These are phyloP conservation scores for Sturmia bella DNA, from an alignment of 2,888 invertebrate genomes.

Conservation along the genomic window DNA sequence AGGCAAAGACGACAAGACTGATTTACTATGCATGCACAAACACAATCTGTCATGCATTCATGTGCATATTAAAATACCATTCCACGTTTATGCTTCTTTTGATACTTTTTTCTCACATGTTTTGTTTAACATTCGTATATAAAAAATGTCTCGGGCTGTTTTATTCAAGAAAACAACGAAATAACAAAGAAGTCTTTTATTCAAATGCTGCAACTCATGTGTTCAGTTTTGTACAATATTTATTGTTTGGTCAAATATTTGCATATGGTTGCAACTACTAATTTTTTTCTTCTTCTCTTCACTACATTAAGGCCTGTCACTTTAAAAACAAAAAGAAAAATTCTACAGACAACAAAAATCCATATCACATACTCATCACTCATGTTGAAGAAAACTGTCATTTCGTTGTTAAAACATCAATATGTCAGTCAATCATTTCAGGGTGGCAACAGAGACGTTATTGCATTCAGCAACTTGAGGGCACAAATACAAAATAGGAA, in stretches of 20 bases:
- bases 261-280: conserved; percentile 49
- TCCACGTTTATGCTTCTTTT: conserved; percentile 34
- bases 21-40: conserved; percentile 68
- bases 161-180: conserved; percentile 5
- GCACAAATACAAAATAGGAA: not conserved
- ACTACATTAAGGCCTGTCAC: conserved; percentile 63
- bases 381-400: conserved; percentile 61
- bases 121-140: conserved; percentile 63
- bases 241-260: conserved; percentile 69
- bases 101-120: conserved; percentile 45
- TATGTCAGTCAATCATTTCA: conserved; percentile 70
- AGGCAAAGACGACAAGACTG: conserved; percentile 48
- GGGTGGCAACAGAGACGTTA: conserved; percentile 63
- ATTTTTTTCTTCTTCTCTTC: not conserved
- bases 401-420: conserved; percentile 68
- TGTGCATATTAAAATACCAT: conserved; percentile 68
- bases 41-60: conserved; percentile 69
- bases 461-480: not conserved
- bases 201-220: conserved; percentile 26
- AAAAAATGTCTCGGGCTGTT: conserved; percentile 52
- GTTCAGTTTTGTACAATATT: conserved; percentile 53
- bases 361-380: conserved; percentile 67
- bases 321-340: conserved; percentile 17
- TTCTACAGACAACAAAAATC: conserved; percentile 46
- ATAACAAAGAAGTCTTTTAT: conserved; percentile 32